These are phyloP conservation scores for Cebus imitator DNA, from an alignment of 2,113 vertebrate species.

Conservation along the genomic window DNA sequence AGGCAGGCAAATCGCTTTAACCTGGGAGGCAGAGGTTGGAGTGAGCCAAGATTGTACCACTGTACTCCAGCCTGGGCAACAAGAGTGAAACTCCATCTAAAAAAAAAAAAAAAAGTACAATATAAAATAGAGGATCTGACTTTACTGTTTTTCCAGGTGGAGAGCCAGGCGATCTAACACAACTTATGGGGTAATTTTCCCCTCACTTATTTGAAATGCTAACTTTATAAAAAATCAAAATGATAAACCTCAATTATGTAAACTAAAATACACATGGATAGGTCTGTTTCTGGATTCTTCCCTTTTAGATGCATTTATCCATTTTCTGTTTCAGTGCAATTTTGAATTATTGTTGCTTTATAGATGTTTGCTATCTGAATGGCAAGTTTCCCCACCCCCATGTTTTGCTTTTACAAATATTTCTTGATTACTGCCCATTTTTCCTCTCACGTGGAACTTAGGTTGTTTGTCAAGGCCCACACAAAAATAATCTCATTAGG, in stretches of 20 bases:
- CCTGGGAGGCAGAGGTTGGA: too few relatives aligned
- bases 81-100: too few relatives aligned
- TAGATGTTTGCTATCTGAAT: slow-evolving; percentile 2
- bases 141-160: not conserved
- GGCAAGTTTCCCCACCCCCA: not conserved
- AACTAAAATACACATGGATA: not conserved
- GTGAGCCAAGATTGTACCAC: too few relatives aligned
- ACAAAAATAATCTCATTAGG: not conserved
- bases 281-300: not conserved
- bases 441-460: slow-evolving; percentile 15
- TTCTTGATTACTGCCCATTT: slow-evolving; percentile 18
- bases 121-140: not conserved
- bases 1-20: too few relatives aligned
- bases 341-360: slow-evolving; percentile 39
- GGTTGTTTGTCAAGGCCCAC: not conserved
- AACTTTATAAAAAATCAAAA: not conserved
- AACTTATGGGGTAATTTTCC: not conserved
- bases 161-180: not conserved
- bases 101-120: not conserved
- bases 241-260: not conserved
- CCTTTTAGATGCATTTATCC: not conserved
- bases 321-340: slow-evolving; percentile 8
- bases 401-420: slow-evolving; percentile 10
- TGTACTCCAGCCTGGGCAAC: too few relatives aligned
- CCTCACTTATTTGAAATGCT: not conserved